Evolutionary conservation across 1,140 invertebrate species (phyloP), one percentile per base, ranked within the genome.

Genomic region (Micrasema minimum): DNA sequence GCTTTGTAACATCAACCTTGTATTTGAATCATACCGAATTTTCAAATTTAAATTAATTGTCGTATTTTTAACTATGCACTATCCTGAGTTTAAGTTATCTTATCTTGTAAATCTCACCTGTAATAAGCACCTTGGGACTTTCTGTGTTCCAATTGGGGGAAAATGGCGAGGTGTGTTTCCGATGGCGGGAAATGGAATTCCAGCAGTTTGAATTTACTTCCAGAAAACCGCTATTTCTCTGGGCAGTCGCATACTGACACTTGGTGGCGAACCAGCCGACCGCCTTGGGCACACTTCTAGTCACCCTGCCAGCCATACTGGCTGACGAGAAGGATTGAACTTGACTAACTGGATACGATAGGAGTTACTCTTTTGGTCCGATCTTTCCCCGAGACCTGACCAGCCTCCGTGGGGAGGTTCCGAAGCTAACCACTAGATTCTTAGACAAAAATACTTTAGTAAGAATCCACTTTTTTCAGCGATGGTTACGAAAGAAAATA

Each of bases 341-440:
- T 73, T 73, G 66, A 73, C 66, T 73, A 66, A 73, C 16, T n/a
- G 48, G 26, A 31, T 31, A 7, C 7, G 26, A 31, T 31, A 2
- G 2, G 7, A 14, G 10, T 45, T 46, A 22, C 43, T 62, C 35
- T 7, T 26, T 62, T 62, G 14, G 14, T 38, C 59, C 38, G 22
- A n/a, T 43, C 2, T 62, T 62, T 62, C 18, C 59, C 11, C 26
- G 12, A 45, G 14, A 18, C 37, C 38, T 16, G 38, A 38, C 38
- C 59, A 46, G 18, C 38, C 59, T 62, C 59, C 38, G 6, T 20
- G 41, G 41, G 59, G 59, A 22, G 41, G 59, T 62, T 62, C 59
- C 20, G 16, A 59, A 59, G 14, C 55, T 16, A 59, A 31, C 35
- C 0, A 31, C 10, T 18, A 20, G 16, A 9, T n/a, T n/a, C n/a